Base-by-base conservation (phyloP, 2,888 invertebrate species). In the Hipparchia sbordonii region DNA sequence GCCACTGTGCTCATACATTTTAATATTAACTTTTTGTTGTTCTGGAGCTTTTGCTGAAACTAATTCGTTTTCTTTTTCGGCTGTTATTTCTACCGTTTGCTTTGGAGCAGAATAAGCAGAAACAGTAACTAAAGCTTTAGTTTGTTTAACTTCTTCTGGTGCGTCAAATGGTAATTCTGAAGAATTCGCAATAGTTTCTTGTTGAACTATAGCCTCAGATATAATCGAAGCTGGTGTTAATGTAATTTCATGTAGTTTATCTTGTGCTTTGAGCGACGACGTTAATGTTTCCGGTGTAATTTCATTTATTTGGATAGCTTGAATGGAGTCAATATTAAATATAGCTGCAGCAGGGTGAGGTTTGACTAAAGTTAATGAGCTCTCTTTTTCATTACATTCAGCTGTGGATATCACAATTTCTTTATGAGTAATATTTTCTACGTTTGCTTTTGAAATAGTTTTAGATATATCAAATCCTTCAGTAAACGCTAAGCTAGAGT, bases 1-100 rank as follows among this genome's bases (percentile, higher is more conserved):
- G 48, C 94, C 93, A 79, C 94, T 93, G 75, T 91, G 90, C 56
- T 92, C 87, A 70, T 85, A 86, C 13, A 95, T 79, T 59, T 88
- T 84, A 66, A 92, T 72, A 63, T 86, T 85, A 10, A 94, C 94
- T 71, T 77, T 86, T 81, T 93, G 93, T 73, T 85, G 77, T 62
- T 93, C 91, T 23, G 95, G 95, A 73, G 82, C 79, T n/a, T 76
- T 75, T 56, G 80, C 72, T 73, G 89, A 81, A 52, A 81, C 78
- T 71, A 95, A 89, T 59, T 82, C 79, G 56, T 89, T 87, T 89
- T 96, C 96, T 77, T 92, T 94, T 86, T 96, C 96, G 59, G 94
- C 91, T 6, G 91, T 82, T 45, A 95, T 77, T 67, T 94, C 90
- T 88, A 96, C 95, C 74, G 93, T 94, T 77, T 90, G 94, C 78